Evolutionary conservation across 2,888 invertebrate species (phyloP).

Genomic region (Suillia variegata): DNA sequence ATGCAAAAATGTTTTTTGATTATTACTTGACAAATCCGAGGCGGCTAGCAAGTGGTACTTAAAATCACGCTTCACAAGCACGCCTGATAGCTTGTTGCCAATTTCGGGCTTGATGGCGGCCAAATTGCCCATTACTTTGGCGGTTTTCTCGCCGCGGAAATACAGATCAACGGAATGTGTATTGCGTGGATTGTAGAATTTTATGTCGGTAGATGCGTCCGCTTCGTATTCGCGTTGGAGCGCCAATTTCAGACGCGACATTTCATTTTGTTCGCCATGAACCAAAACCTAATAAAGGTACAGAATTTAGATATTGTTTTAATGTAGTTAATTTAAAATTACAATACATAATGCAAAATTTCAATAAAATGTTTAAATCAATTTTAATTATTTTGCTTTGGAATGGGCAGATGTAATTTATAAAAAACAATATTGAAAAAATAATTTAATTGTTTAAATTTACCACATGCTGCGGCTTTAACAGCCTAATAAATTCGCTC

Average conservation of each 20-base stretch:
- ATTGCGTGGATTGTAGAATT: constrained; percentile 94
- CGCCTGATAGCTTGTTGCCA: constrained; percentile 83
- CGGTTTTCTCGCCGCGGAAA: constrained; percentile 97
- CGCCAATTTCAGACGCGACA: constrained; percentile 94
- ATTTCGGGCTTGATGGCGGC: constrained; percentile 83
- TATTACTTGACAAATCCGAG: constrained; percentile 78
- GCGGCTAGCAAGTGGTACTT: constrained; percentile 95
- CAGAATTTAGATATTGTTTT: not conserved
- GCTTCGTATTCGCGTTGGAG: constrained; percentile 76
- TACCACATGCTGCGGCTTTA: constrained; percentile 97
- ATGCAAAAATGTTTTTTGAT: not conserved
- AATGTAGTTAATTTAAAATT: no score
- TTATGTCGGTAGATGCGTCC: constrained; percentile 78
- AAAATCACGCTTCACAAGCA: constrained; percentile 96
- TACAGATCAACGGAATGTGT: constrained; percentile 91
- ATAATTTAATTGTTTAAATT: no score
- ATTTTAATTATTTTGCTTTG: no score
- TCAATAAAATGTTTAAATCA: no score
- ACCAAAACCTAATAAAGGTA: constrained; percentile 64
- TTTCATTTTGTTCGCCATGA: constrained; percentile 99
- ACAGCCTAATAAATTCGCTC: constrained; percentile 90
- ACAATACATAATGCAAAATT: no score
- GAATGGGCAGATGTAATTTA: no score
- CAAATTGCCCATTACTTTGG: constrained; percentile 94
- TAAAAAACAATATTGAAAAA: no score